These are phyloP conservation scores for Tiphia femorata DNA, from an alignment of 2,888 invertebrate genomes.

Conservation along the genomic window DNA sequence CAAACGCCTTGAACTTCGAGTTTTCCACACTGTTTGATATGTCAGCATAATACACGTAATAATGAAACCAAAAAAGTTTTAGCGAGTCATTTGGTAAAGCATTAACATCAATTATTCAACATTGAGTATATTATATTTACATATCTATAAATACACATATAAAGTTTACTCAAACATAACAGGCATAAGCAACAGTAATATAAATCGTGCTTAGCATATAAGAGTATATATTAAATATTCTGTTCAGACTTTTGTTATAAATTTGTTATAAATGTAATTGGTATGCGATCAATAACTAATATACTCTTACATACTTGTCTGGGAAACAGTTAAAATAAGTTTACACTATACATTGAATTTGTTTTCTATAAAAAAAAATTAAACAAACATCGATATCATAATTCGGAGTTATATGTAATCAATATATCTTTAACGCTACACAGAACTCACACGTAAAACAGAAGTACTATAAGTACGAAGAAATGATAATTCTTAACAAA, in stretches of 20 bases:
- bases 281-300: background rate
- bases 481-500: slow-evolving; percentile 2
- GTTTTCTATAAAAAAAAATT: slow-evolving; percentile 7
- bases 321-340: slow-evolving; percentile 14
- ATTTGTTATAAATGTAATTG: background rate
- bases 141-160: slow-evolving; percentile 18
- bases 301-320: slow-evolving; percentile 18
- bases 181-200: slow-evolving; percentile 40
- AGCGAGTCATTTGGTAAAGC: too few species aligned
- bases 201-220: slow-evolving; percentile 35
- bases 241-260: background rate
- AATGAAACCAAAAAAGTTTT: too few species aligned
- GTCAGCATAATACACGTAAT: slow-evolving; percentile 15
- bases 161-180: slow-evolving; percentile 31
- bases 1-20: slow-evolving; percentile 13
- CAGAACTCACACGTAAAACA: too few species aligned
- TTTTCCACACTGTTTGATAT: slow-evolving; percentile 13
- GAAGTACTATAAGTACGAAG: slow-evolving; percentile 9
- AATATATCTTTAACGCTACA: too few species aligned
- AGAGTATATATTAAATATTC: slow-evolving; percentile 14
- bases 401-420: too few species aligned
- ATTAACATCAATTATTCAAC: too few species aligned
- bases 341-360: too few species aligned
- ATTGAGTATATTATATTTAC: slow-evolving; percentile 31
- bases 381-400: too few species aligned